Percentiles rank a stretch among this genome's conserved stretches.
Conservation (phyloP, 2,797 vertebrate genomes). For the Chaetophractus vellerosus region DNA sequence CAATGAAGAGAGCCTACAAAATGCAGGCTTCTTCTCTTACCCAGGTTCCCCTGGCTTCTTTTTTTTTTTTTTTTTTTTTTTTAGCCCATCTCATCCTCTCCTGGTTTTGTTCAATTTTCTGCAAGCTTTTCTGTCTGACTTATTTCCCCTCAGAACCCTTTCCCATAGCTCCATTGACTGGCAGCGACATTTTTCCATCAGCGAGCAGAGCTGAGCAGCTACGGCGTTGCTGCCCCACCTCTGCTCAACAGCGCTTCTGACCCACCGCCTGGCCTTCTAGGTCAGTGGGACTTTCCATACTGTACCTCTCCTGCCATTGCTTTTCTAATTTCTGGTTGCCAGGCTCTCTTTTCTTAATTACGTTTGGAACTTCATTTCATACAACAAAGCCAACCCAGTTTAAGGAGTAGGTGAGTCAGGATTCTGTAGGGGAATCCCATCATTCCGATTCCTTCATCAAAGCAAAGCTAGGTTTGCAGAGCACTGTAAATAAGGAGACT, state of each 20-base stretch:
- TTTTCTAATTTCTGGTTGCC: conserved; percentile 53
- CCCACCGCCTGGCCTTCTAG: conserved; percentile 48
- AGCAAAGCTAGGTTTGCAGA: not conserved
- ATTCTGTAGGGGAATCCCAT: not conserved
- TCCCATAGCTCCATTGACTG: conserved; percentile 80
- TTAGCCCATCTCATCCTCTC: conserved; percentile 75
- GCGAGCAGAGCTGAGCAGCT: conserved; percentile 73
- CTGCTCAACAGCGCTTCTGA: conserved; percentile 29
- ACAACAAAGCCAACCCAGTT: conserved; percentile 47
- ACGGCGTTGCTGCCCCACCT: not conserved
- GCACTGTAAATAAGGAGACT: not conserved
- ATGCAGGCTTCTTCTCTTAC: not conserved
- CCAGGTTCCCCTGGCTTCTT: conserved; percentile 50
- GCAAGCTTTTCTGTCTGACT: conserved; percentile 82
- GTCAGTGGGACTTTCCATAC: conserved; percentile 61
- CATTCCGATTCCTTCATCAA: not conserved
- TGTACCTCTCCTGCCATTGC: conserved; percentile 22
- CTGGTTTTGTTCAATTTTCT: conserved; percentile 89
- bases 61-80: conserved; percentile 78
- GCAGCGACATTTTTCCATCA: conserved; percentile 61
- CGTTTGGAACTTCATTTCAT: not conserved
- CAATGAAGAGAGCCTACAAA: not conserved
- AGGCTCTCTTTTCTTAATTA: conserved; percentile 68
- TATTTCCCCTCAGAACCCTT: conserved; percentile 84
- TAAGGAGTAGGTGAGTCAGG: not conserved